Conservation (phyloP, 2,113 vertebrate species). For the Theropithecus gelada region DNA sequence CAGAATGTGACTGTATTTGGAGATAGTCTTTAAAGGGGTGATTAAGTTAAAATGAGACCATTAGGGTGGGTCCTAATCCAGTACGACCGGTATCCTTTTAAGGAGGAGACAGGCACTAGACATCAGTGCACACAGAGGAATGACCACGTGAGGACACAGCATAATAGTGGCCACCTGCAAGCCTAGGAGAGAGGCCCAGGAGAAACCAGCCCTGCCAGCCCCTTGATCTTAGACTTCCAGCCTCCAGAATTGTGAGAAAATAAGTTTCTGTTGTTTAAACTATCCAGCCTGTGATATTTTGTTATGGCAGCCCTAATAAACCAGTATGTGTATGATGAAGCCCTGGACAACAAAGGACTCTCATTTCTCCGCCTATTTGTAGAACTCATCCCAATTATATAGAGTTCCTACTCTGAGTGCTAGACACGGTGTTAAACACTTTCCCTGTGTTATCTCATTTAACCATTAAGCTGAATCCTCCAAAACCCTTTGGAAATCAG, state of each 20-base stretch:
- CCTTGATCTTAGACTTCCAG: neutral
- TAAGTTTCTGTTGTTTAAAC: neutral
- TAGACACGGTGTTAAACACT: neutral
- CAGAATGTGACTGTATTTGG: neutral
- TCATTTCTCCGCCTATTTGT: neutral
- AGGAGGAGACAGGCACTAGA: neutral
- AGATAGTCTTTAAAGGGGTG: neutral
- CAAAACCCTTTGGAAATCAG: neutral
- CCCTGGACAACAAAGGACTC: neutral
- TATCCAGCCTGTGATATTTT: neutral
- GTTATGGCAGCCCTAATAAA: neutral
- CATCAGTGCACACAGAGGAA: neutral
- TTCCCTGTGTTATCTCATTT: neutral
- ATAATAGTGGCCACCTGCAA: neutral
- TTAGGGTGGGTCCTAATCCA: neutral
- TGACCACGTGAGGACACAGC: neutral
- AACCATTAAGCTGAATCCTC: conserved; percentile 9
- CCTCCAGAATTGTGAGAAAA: neutral
- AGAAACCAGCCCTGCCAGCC: neutral
- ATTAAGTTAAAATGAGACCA: neutral
- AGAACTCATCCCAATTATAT: neutral
- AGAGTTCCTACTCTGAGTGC: neutral
- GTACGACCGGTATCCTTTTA: neutral
- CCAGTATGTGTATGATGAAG: neutral
- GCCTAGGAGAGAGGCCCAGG: neutral